A percentile compares a stretch with the other conserved stretches of the same genome.
Conservation (phyloP, 2,113 vertebrate species). For the Amazona guildingii region DNA sequence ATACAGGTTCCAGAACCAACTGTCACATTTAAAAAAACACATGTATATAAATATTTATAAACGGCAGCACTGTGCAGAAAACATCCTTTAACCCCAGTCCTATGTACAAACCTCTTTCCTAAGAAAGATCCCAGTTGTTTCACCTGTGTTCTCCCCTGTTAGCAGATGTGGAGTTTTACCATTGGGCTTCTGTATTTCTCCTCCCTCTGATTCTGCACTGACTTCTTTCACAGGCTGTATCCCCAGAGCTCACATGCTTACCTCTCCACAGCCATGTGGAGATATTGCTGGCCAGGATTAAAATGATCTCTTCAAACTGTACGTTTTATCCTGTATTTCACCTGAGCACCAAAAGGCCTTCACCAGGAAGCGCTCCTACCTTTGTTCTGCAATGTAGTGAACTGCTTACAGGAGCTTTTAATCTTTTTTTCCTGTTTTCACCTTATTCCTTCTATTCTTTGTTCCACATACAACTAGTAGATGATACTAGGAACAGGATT, state of each 20-base stretch:
- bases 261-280: background rate
- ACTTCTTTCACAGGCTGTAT: background rate
- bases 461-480: background rate
- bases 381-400: background rate
- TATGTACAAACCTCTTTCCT: background rate
- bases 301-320: background rate
- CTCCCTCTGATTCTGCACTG: background rate
- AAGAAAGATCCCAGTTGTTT: background rate
- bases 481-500: background rate
- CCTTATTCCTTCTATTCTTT: background rate
- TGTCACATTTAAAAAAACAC: background rate
- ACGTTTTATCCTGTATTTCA: background rate
- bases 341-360: background rate
- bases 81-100: background rate
- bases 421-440: background rate
- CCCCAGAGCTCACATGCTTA: background rate
- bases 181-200: background rate
- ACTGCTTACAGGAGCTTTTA: background rate
- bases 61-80: background rate
- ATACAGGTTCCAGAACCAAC: background rate
- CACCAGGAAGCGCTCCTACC: background rate
- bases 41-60: background rate
- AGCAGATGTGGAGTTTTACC: background rate
- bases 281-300: background rate
- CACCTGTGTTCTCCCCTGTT: background rate